These are phyloP conservation scores for Epinephelus cyanopodus DNA, from an alignment of 2,113 vertebrate genomes.

Conservation along the genomic window DNA sequence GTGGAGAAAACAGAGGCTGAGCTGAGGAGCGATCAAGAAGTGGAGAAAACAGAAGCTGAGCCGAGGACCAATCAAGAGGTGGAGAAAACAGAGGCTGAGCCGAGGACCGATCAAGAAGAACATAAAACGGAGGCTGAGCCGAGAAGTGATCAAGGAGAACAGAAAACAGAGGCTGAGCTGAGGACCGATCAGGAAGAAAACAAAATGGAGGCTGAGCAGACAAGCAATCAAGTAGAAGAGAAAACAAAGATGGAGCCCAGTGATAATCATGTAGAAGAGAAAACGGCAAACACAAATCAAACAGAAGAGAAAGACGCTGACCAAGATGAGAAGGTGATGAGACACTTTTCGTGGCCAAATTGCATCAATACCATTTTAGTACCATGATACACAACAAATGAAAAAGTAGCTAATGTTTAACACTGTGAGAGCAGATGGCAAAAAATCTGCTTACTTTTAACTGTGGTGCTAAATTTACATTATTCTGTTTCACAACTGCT, in stretches of 20 bases:
- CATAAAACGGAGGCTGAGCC: no score
- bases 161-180: constrained; percentile 24
- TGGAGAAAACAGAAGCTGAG: constrained; percentile 29
- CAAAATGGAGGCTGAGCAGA: not conserved
- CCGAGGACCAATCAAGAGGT: not conserved
- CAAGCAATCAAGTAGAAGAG: not conserved
- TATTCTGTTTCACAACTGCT: constrained; percentile 11
- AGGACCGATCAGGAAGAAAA: not conserved
- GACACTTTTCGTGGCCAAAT: not conserved
- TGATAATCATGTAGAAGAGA: constrained; percentile 6
- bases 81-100: not conserved
- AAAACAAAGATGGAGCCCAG: constrained; percentile 13
- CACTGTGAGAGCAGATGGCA: not conserved
- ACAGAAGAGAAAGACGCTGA: constrained; percentile 17
- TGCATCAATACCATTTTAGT: not conserved
- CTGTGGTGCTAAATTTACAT: not conserved
- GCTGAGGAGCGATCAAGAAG: not conserved
- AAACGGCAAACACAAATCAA: not conserved
- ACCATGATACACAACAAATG: not conserved
- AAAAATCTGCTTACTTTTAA: not conserved
- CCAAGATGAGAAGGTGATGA: constrained; percentile 61
- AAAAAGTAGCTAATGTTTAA: not conserved
- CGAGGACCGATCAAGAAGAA: no score
- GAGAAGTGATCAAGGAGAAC: not conserved
- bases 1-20: constrained; percentile 11